Conservation (phyloP, 2,888 invertebrate species). For the Cataglyphis altisquamis region DNA sequence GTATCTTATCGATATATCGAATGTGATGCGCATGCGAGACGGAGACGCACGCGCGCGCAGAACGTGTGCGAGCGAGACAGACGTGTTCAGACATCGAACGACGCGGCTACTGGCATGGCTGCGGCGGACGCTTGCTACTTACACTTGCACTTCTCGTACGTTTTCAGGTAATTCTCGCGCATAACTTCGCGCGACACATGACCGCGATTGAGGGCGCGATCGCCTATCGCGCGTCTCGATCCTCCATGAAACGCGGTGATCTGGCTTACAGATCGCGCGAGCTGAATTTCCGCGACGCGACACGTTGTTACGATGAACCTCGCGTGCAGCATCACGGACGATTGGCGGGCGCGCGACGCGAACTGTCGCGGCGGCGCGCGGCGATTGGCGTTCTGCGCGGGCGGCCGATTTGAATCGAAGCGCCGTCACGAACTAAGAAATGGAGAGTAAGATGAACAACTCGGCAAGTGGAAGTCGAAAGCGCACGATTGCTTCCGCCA, state of each 20-base stretch:
- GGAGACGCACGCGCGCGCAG: not conserved
- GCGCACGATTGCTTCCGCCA: not conserved
- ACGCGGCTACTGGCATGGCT: constrained; percentile 22
- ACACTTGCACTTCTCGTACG: constrained; percentile 84
- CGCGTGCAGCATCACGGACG: constrained; percentile 79
- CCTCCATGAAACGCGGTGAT: constrained; percentile 34
- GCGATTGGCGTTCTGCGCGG: constrained; percentile 65
- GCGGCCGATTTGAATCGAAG: constrained; percentile 65
- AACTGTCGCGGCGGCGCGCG: constrained; percentile 33
- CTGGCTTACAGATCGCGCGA: constrained; percentile 38
- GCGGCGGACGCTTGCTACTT: constrained; percentile 73
- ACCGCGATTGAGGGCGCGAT: constrained; percentile 62
- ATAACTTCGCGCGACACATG: constrained; percentile 75
- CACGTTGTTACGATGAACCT: constrained; percentile 68
- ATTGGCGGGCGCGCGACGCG: constrained; percentile 66
- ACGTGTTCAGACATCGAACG: not conserved
- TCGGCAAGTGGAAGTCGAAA: not conserved
- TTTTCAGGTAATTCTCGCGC: constrained; percentile 80
- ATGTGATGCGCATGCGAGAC: constrained; percentile 14
- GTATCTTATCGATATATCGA: constrained; percentile 58
- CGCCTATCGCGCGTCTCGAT: constrained; percentile 54
- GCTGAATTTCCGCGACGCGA: constrained; percentile 57
- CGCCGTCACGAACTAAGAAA: not conserved
- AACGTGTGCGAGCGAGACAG: not conserved
- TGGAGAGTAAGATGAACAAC: not conserved